phyloP scores from a whole-genome alignment of 2,113 vertebrate genomes.

The Dipodomys spectabilis region DNA sequence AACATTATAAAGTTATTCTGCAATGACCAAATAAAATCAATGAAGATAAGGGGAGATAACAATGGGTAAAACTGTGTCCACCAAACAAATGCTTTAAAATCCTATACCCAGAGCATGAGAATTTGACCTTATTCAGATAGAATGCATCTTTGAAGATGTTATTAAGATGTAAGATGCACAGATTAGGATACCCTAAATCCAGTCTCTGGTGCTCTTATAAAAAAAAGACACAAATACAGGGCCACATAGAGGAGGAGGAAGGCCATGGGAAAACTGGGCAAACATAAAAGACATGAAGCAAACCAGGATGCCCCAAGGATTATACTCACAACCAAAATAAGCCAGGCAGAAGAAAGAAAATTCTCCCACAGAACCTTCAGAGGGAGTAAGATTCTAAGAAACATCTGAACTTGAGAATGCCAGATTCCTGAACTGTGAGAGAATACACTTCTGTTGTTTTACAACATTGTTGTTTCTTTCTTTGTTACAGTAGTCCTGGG shows the following conservation, averaged over 20 bases:
- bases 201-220: not conserved
- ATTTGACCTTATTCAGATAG: not conserved
- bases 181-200: not conserved
- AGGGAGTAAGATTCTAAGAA: not conserved
- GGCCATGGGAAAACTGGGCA: not conserved
- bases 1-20: not conserved
- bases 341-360: not conserved
- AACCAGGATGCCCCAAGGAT: not conserved
- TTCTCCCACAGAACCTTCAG: accelerated
- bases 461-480: not conserved
- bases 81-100: not conserved
- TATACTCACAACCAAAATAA: not conserved
- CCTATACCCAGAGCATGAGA: not conserved
- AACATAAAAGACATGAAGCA: not conserved
- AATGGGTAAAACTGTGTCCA: not conserved
- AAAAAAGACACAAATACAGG: not conserved
- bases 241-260: not conserved
- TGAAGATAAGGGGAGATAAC: not conserved
- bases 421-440: not conserved
- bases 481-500: not conserved
- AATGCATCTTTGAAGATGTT: not conserved
- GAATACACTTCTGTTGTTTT: not conserved
- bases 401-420: not conserved
- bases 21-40: not conserved
- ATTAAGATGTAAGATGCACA: not conserved